These are phyloP conservation scores for Acleris cristana DNA, from an alignment of 2,888 invertebrate species.

Conservation along the genomic window DNA sequence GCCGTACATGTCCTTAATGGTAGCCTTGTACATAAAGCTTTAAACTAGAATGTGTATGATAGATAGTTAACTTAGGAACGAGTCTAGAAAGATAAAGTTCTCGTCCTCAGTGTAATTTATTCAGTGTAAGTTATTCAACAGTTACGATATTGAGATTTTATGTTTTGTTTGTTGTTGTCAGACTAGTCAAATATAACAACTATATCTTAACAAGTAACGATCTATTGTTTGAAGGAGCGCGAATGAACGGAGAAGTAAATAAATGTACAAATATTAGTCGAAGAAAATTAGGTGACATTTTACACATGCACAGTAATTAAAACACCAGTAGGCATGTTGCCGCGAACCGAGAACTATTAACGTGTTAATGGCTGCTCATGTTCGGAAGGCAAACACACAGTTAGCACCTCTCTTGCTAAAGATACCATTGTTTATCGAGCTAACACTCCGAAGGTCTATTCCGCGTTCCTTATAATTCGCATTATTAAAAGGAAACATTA, in stretches of 20 bases:
- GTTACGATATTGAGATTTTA: too few relatives aligned
- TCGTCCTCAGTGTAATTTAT: too few relatives aligned
- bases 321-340: slow-evolving; percentile 33
- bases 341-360: slow-evolving; percentile 32
- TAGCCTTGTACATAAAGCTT: background rate
- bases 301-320: slow-evolving; percentile 16
- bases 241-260: background rate
- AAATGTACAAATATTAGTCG: background rate
- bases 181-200: background rate
- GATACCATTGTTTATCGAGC: slow-evolving; percentile 56
- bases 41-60: background rate
- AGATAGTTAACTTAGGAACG: too few relatives aligned
- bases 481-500: slow-evolving; percentile 33
- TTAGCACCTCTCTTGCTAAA: slow-evolving; percentile 63
- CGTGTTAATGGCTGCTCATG: slow-evolving; percentile 45
- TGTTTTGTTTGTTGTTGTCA: background rate
- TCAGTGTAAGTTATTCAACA: too few relatives aligned
- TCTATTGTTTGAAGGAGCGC: background rate
- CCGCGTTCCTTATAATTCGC: slow-evolving; percentile 12
- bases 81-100: too few relatives aligned
- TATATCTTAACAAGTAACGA: background rate
- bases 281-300: slow-evolving; percentile 14
- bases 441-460: slow-evolving; percentile 46
- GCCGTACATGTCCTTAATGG: slow-evolving; percentile 2
- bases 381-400: slow-evolving; percentile 61